Evolutionary conservation across 2,113 vertebrate genomes (phyloP), one percentile per base, ranked within the genome.

Genomic region (Neomonachus schauinslandi): DNA sequence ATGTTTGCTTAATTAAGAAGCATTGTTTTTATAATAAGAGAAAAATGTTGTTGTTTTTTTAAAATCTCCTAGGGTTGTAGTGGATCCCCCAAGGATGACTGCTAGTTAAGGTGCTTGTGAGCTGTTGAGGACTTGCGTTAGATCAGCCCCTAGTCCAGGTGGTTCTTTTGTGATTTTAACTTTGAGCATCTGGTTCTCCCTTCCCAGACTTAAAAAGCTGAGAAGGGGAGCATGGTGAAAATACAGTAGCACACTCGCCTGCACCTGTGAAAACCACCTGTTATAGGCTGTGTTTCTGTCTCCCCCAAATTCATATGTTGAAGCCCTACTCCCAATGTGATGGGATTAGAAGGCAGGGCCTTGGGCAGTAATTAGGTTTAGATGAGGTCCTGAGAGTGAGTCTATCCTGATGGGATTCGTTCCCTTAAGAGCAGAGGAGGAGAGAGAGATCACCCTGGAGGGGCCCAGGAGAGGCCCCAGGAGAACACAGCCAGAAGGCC

Each of bases 1-100:
- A 39, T 33, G 81, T 91, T 69, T 92, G 42, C 42, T 95, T 95
- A 77, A 76, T 57, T 59, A 92, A 22, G 65, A 96, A 80, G 21
- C 7, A 7, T 57, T 24, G 1, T 88, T 93, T 65, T 85, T 65
- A 65, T 93, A 83, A 86, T 31, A 86, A 84, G 84, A 94, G 49
- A 69, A 72, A 53, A 36, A 76, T 53, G 18, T 80, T 67, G 46
- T 19, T 61, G 72, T 33, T 26, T 46, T 36, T 36, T 82, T 26
- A 13, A 76, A 42, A 18, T 31, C 72, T 33, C 26, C 4, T 9
- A 14, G 36, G 15, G 6, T 85, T 42, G 13, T 57, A 51, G 42
- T 28, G 33, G 46, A 7, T 12, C 39, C 46, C 15, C 4, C 12
- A 7, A 31, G 36, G 36, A 11, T 46, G 13, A 26, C 55, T 24